Conservation (phyloP, 2,888 invertebrate species). For the Cyaniris semiargus region DNA sequence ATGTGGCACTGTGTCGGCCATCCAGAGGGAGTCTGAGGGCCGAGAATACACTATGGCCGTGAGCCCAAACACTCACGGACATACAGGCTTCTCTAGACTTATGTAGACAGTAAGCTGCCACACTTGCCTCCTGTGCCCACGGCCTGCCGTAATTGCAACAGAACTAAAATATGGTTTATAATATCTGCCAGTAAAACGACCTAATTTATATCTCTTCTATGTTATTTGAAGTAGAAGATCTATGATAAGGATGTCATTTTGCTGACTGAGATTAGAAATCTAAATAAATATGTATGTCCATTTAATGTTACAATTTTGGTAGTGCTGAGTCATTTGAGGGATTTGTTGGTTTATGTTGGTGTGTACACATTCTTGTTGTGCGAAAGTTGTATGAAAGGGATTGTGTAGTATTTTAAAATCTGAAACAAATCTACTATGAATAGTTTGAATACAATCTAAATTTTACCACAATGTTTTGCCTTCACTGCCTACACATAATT, state of each 20-base stretch:
- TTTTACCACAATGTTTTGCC: too few relatives aligned
- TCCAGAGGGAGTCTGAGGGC: slow-evolving; percentile 61
- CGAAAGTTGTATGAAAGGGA: slow-evolving; percentile 37
- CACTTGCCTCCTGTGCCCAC: slow-evolving; percentile 60
- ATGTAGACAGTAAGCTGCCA: slow-evolving; percentile 66
- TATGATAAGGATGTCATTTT: not conserved
- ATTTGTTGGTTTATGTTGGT: slow-evolving; percentile 60
- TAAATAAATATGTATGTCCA: slow-evolving; percentile 25
- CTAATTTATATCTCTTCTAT: not conserved
- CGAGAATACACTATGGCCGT: slow-evolving; percentile 71
- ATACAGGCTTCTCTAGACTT: slow-evolving; percentile 74
- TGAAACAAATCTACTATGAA: not conserved
- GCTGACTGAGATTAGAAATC: slow-evolving; percentile 15
- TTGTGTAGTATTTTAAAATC: not conserved
- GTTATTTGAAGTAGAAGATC: not conserved
- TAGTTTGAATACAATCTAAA: too few relatives aligned
- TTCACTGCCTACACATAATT: too few relatives aligned
- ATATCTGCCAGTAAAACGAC: not conserved
- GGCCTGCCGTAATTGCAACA: slow-evolving; percentile 63
- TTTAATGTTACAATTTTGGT: slow-evolving; percentile 60
- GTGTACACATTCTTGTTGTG: slow-evolving; percentile 44
- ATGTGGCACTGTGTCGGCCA: slow-evolving; percentile 45
- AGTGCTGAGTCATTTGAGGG: slow-evolving; percentile 62
- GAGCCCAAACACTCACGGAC: slow-evolving; percentile 58
- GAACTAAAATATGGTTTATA: not conserved